These are phyloP conservation scores for Podocnemis expansa DNA, from an alignment of 2,113 vertebrate genomes.

Conservation along the genomic window DNA sequence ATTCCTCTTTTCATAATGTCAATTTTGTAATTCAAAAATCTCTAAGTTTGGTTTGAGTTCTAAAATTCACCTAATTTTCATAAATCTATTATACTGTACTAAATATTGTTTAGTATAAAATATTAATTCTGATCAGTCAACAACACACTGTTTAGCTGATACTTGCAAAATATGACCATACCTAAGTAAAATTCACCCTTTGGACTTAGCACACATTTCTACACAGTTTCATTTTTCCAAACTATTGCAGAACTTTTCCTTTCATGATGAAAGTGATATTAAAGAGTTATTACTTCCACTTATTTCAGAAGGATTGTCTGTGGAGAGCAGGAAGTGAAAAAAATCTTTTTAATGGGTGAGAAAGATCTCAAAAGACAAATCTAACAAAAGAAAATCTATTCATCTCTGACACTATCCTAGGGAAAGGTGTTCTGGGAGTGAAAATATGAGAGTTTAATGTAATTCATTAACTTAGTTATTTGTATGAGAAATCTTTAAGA, in stretches of 20 bases:
- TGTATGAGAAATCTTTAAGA: background rate
- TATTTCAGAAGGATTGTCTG: slow-evolving; percentile 27
- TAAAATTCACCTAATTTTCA: background rate
- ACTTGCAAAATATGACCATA: rapidly evolving
- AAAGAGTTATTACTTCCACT: slow-evolving; percentile 42
- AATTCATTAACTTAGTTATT: background rate
- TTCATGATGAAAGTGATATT: background rate
- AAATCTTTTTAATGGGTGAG: slow-evolving; percentile 19
- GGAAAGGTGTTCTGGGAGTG: background rate
- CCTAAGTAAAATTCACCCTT: background rate
- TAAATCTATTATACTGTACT: background rate
- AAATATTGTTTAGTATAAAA: background rate
- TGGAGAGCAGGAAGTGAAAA: slow-evolving; percentile 35
- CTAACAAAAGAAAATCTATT: slow-evolving; percentile 30
- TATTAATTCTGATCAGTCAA: background rate
- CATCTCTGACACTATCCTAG: background rate
- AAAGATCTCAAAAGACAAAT: slow-evolving; percentile 30
- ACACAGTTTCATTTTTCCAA: background rate
- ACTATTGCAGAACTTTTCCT: background rate
- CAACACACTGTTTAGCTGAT: background rate
- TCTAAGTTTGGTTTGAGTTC: background rate
- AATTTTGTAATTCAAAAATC: background rate
- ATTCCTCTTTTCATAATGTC: background rate
- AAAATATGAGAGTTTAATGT: background rate
- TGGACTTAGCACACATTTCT: background rate